Evolutionary conservation across 2,888 invertebrate genomes (phyloP).

Genomic region (Caenorhabditis sp.): DNA sequence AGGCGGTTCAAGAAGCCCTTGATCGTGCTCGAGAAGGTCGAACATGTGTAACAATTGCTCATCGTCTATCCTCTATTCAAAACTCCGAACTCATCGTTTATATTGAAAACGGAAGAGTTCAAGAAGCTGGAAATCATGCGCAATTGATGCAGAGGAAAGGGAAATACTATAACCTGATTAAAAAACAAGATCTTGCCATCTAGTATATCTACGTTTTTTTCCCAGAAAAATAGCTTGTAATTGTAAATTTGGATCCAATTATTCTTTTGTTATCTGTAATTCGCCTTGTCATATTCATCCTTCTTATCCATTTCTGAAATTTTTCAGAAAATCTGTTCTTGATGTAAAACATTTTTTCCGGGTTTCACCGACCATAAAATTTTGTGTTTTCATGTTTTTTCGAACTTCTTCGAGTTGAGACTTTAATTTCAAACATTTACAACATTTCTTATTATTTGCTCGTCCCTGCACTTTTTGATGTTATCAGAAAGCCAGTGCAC

Average conservation of each 20-base stretch:
- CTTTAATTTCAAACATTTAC: too few relatives aligned
- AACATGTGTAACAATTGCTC: conserved; percentile 66
- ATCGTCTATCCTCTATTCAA: conserved; percentile 65
- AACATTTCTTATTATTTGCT: too few relatives aligned
- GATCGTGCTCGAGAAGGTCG: conserved; percentile 63
- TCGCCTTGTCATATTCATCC: not conserved
- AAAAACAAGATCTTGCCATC: conserved; percentile 51
- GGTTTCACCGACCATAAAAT: not conserved
- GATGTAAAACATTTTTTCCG: not conserved
- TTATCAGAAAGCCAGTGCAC: too few relatives aligned
- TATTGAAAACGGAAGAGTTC: conserved; percentile 54
- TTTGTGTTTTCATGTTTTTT: too few relatives aligned
- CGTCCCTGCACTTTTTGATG: too few relatives aligned
- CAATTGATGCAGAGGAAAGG: conserved; percentile 55
- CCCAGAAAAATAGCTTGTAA: not conserved
- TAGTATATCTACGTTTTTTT: conserved; percentile 1
- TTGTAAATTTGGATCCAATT: not conserved
- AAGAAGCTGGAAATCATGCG: conserved; percentile 59
- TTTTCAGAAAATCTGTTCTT: not conserved
- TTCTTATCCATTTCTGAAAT: not conserved
- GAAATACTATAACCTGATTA: conserved; percentile 54
- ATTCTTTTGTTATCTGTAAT: not conserved
- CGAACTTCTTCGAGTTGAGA: too few relatives aligned
- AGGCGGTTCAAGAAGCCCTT: conserved; percentile 66
- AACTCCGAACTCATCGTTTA: conserved; percentile 65